phyloP scores from a whole-genome alignment of 2,888 invertebrate genomes.

The Synanthedon myopaeformis region DNA sequence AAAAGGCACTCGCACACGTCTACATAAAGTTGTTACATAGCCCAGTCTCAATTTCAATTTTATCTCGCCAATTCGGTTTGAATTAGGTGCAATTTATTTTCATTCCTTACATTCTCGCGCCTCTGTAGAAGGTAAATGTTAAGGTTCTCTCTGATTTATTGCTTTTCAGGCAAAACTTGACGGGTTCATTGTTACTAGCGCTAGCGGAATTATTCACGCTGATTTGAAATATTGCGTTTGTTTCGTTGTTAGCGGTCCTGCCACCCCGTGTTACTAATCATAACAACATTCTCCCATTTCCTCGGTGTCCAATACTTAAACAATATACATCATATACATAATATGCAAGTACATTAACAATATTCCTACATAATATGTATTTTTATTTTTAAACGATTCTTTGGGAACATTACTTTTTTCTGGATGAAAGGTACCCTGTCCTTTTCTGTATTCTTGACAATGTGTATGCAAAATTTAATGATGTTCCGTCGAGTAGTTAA shows the following conservation, averaged over 20 bases:
- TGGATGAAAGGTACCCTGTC: too few relatives aligned
- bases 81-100: slow-evolving; percentile 47
- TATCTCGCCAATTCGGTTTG: slow-evolving; percentile 35
- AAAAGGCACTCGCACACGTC: not conserved
- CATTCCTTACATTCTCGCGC: slow-evolving; percentile 31
- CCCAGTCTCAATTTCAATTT: slow-evolving; percentile 47
- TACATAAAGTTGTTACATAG: slow-evolving; percentile 16
- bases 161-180: slow-evolving; percentile 24
- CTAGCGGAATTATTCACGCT: slow-evolving; percentile 10
- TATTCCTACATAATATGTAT: too few relatives aligned
- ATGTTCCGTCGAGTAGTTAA: too few relatives aligned
- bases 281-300: not conserved
- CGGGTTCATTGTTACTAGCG: slow-evolving; percentile 21
- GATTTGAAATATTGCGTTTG: slow-evolving; percentile 6
- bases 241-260: not conserved
- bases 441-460: too few relatives aligned
- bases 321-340: too few relatives aligned
- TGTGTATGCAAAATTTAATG: too few relatives aligned
- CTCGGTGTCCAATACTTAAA: too few relatives aligned
- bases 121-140: slow-evolving; percentile 27
- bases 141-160: slow-evolving; percentile 28
- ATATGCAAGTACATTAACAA: too few relatives aligned
- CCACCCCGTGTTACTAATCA: not conserved
- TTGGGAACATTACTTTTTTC: too few relatives aligned
- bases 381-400: too few relatives aligned